Evolutionary conservation across 2,113 vertebrate species (phyloP).

Genomic region (Caracal caracal): DNA sequence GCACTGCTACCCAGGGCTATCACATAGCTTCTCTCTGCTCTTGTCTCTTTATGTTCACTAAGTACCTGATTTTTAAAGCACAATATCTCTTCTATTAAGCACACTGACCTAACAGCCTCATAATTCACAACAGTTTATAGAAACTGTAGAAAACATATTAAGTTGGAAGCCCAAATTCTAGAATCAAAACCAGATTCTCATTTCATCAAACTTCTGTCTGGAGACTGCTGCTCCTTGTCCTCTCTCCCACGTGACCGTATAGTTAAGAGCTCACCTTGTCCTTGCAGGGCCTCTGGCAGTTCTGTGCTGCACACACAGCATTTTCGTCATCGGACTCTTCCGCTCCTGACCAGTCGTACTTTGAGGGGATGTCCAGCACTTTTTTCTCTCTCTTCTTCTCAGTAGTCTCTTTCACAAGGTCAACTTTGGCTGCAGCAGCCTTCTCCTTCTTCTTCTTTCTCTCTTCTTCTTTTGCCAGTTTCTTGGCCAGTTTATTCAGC

Average conservation of each 20-base stretch:
- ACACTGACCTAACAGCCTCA: slow-evolving; percentile 32
- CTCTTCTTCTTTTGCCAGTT: slow-evolving; percentile 96
- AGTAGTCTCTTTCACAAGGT: slow-evolving; percentile 90
- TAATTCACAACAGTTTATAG: slow-evolving; percentile 24
- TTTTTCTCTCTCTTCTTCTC: slow-evolving; percentile 98
- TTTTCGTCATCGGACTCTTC: slow-evolving; percentile 99
- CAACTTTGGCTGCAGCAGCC: slow-evolving; percentile 91
- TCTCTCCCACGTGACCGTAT: background rate
- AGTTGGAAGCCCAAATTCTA: background rate
- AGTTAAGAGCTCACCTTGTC: slow-evolving; percentile 92
- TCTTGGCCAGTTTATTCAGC: slow-evolving; percentile 96
- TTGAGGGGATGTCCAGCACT: slow-evolving; percentile 97
- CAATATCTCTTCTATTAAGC: slow-evolving; percentile 7
- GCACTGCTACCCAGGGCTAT: background rate
- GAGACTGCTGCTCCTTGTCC: background rate
- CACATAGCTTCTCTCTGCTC: slow-evolving; percentile 15
- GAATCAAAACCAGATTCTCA: background rate
- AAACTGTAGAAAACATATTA: slow-evolving; percentile 33
- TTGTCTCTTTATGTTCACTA: background rate
- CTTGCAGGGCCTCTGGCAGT: slow-evolving; percentile 98
- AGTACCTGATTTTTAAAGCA: background rate
- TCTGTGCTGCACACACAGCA: slow-evolving; percentile 96
- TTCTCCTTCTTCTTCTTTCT: slow-evolving; percentile 97
- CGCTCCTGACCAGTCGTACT: slow-evolving; percentile 98
- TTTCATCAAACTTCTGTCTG: background rate